Evolutionary conservation across 2,113 vertebrate genomes (phyloP).

Genomic region (Muscicapa adusta): DNA sequence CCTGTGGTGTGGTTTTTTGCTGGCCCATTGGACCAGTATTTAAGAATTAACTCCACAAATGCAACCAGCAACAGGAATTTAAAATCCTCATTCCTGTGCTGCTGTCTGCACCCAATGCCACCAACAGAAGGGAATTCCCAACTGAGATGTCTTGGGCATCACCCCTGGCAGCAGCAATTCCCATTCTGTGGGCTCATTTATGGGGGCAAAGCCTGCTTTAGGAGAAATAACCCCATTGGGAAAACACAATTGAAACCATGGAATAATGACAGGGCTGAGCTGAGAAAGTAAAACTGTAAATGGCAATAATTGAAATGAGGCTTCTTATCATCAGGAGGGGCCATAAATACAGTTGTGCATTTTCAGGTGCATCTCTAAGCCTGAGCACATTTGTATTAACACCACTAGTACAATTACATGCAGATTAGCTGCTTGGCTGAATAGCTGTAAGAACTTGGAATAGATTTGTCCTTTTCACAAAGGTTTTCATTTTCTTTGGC

Average conservation of each 20-base stretch:
- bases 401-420: constrained; percentile 46
- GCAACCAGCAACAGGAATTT: not conserved
- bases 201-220: not conserved
- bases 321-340: not conserved
- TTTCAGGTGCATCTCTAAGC: not conserved
- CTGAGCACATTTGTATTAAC: constrained; percentile 47
- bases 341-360: not conserved
- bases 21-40: rapidly evolving
- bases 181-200: rapidly evolving
- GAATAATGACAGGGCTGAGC: not conserved
- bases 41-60: not conserved
- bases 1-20: not conserved
- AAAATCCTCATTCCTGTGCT: not conserved
- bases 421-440: constrained; percentile 64
- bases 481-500: constrained; percentile 64
- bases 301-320: not conserved
- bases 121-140: not conserved
- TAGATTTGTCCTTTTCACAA: constrained; percentile 63
- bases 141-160: not conserved
- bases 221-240: not conserved
- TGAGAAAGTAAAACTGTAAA: not conserved
- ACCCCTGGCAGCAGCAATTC: not conserved
- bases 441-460: constrained; percentile 51
- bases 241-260: not conserved
- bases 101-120: rapidly evolving